Evolutionary conservation across 2,113 vertebrate genomes (phyloP), one percentile per base, ranked within the genome.

Genomic region (Patagioenas fasciata): DNA sequence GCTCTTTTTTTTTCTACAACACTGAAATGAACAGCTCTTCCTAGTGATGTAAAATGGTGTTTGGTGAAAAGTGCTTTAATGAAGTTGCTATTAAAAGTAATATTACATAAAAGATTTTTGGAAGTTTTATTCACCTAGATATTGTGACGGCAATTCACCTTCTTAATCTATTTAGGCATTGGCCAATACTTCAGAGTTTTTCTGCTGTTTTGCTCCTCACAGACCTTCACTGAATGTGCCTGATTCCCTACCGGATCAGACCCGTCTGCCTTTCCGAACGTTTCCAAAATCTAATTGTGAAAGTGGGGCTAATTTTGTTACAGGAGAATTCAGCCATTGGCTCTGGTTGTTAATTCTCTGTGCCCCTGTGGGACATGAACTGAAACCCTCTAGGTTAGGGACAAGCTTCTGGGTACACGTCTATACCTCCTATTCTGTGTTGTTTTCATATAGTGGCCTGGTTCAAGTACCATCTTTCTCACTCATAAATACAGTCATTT

Each of bases 391-490:
- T 10, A n/a, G 11, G 7, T 26, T 23, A 32, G 32, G 38, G 15
- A n/a, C 29, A 34, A 47, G 11, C 29, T 69, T 73, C n/a, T 57
- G 26, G 29, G 58, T 78, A 34, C 21, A 18, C 16, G 62, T 85
- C 13, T 23, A 9, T 48, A 4, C 2, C 13, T 24, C 5, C 6
- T 12, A 15, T 11, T 53, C 11, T 34, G 10, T 40, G 36, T 38
- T 69, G 6, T 32, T 60, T 67, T 71, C 0, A 0, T 42, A 9
- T 6, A 17, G 32, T 8, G 77, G 13, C 10, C 31, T 62, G 19
- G 21, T 21, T 78, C 31, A 42, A 72, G 14, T 29, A 72, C 3
- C 20, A 9, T 31, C 36, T 65, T 40, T 32, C 32, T 25, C 18
- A 25, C 5, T 28, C 5, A 10, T 15, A 20, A 32, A 12, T 38